Evolutionary conservation across 2,797 vertebrate species (phyloP), one percentile per base, ranked within the genome.

Genomic region (Hoplostethus mediterraneus): DNA sequence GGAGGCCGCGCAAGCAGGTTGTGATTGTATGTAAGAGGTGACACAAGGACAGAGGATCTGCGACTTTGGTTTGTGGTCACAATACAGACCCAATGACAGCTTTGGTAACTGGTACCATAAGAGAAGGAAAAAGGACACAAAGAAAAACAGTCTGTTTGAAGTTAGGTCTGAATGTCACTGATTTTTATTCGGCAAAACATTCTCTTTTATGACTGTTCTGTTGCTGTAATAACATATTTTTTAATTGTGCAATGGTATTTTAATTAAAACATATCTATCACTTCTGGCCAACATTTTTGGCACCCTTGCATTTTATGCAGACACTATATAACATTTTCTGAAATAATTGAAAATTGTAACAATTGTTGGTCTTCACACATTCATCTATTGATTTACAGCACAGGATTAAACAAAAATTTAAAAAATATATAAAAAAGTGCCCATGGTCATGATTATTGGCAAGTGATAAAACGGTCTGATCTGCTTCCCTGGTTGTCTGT

Each of bases 181-280:
- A 94, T 94, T 94, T 94, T 94, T 93, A 94, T 87, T 88, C 81
- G 87, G 87, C 88, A 38, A 80, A 90, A 93, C 93, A 94, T 95
- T 93, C 93, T 95, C 93, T 40, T 88, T 92, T 90, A 89, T 87
- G 92, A 73, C 93, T 90, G 95, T 96, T 95, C 93, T 90, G 95
- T 96, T 95, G 89, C 96, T 93, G 96, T 95, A 93, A 95, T 91
- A 96, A 96, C 96, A n/a, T 40, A 44, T 79, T 21, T 49, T 40
- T 40, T 40, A 40, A 40, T 40, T 40, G 38, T 40, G 38, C 38
- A 40, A 68, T 70, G 48, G 25, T 54, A 75, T 73, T 42, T 75
- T 58, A 68, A 28, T 75, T 59, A 54, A 47, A 38, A 21, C 21
- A 21, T 21, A 21, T 21, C 1, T 21, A 21, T 21, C 21, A 21